Evolutionary conservation across 2,113 vertebrate genomes (phyloP), one percentile per base, ranked within the genome.

Genomic region (Vanacampus margaritifer): DNA sequence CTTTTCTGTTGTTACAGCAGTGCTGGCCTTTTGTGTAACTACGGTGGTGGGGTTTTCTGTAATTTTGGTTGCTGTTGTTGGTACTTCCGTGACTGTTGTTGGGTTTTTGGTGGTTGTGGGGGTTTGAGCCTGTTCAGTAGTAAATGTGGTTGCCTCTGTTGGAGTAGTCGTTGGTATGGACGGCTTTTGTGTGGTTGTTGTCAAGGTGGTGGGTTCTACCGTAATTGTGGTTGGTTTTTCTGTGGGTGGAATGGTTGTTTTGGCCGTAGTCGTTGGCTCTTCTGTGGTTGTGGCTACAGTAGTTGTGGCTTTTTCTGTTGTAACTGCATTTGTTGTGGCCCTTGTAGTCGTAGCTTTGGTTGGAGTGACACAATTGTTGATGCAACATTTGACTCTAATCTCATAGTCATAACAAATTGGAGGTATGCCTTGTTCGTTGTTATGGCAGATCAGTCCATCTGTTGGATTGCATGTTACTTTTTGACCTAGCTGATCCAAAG

Each of bases 401-500:
- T 86, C 75, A 74, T 84, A 86, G 45, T 86, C 61, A 0, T 5
- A 17, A 72, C 84, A 86, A 2, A 1, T 0, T 3, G 23, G 19
- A 43, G 50, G 45, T 1, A 0, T 0, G 6, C 1, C 3, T 67
- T 87, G 82, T 17, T 87, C 88, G 0, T 69, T 35, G 37, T 90
- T 89, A 28, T 43, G 7, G 73, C 91, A 92, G 7, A 83, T 87
- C 0, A 86, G 59, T 71, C 83, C 85, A 54, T 24, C 24, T 19
- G 0, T 26, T 28, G 51, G 11, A 12, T 66, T 35, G 13, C 85
- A 87, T 37, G 6, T 72, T 53, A 87, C 77, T 0, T 53, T 75
- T 65, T 85, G 75, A n/a, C 1, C 54, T 3, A 85, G 0, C 0
- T 73, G 13, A 0, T 61, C 19, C n/a, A 85, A 56, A 57, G 77